Evolutionary conservation across 1,140 invertebrate genomes (phyloP).

Genomic region (Magallana gigas): DNA sequence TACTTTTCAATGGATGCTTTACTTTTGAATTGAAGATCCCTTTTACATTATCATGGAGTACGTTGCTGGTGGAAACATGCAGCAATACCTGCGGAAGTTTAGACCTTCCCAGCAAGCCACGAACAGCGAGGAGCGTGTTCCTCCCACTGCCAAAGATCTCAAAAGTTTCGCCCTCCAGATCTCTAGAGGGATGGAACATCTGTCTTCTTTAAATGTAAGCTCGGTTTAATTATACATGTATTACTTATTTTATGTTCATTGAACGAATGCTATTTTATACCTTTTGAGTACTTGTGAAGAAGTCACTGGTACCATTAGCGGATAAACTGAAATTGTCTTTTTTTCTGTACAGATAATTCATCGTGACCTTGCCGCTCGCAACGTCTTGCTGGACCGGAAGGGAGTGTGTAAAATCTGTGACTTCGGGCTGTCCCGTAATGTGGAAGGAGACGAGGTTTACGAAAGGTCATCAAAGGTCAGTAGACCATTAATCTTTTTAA

Average conservation of each 20-base stretch:
- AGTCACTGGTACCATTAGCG: too few relatives aligned
- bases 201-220: constrained; percentile 63
- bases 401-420: constrained; percentile 92
- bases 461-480: constrained; percentile 70
- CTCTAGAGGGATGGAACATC: constrained; percentile 66
- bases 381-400: constrained; percentile 86
- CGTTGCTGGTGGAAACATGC: constrained; percentile 66
- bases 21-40: constrained; percentile 60
- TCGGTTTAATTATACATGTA: neutral
- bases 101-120: constrained; percentile 51
- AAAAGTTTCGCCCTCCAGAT: constrained; percentile 67
- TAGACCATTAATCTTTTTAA: too few relatives aligned
- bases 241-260: neutral
- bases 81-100: constrained; percentile 62
- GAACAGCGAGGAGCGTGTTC: constrained; percentile 46
- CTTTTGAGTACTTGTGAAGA: too few relatives aligned
- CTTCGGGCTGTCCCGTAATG: constrained; percentile 91
- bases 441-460: constrained; percentile 69
- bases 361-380: constrained; percentile 91
- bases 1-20: neutral
- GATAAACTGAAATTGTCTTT: neutral
- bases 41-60: constrained; percentile 72
- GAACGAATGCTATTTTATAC: too few relatives aligned
- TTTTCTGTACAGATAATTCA: constrained; percentile 87
- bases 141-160: constrained; percentile 63